Evolutionary conservation across 1,140 invertebrate genomes (phyloP), one percentile per base, ranked within the genome.

Genomic region (Dendrolimus punctatus): DNA sequence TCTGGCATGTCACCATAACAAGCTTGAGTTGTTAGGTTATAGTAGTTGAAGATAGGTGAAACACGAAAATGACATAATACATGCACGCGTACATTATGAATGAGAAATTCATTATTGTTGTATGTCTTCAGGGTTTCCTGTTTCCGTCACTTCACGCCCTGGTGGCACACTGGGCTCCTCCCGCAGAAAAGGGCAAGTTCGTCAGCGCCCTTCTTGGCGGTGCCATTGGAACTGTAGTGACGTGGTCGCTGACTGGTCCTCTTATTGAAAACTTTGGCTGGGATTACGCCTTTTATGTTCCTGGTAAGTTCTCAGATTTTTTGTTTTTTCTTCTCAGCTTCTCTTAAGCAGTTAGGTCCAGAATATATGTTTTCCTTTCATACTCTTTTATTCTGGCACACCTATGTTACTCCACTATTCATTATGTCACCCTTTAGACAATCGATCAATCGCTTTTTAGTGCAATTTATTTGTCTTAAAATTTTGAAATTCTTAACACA

Each of bases 201-300:
- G 90, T 93, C 2, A 92, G 92, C 69, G 90, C 91, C 0, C 85
- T 94, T 59, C 82, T 92, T 84, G 93, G 93, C 6, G 93, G 93
- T 4, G 91, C 93, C 0, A 91, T 95, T 36, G 94, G 94, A 36
- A 94, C 93, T 0, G 91, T 94, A 0, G 89, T 95, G 9, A 93
- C 93, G 1, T 92, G 93, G 88, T 88, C 92, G 0, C 70, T 95
- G 0, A 91, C 92, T 52, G 92, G 92, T 8, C 78, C 89, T 2
- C 79, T 93, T 5, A 92, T 91, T 43, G 90, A 90, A 51, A 80
- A 75, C 40, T 88, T 88, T 2, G 93, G 94, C 23, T 95, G 94
- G 94, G 89, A 89, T 40, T 90, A 90, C 67, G 91, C 92, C 2
- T 95, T 93, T 74, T 94, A 94, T 57, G 82, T 92, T 8, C 91